Evolutionary conservation across 1,140 invertebrate species (phyloP).

Genomic region (Rhynchophorus ferrugineus): DNA sequence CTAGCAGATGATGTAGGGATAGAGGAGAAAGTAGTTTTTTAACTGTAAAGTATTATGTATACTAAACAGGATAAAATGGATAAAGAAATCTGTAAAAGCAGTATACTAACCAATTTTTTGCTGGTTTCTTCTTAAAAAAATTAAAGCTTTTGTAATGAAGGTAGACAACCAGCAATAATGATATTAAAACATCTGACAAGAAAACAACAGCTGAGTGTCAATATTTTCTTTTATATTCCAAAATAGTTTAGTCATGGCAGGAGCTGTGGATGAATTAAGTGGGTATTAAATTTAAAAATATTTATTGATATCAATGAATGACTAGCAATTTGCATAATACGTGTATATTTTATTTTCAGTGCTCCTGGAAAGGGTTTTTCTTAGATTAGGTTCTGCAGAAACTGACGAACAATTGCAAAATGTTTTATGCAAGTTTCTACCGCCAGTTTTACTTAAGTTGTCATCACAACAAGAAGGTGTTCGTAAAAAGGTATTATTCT

Average conservation of each 20-base stretch:
- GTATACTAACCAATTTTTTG: too few species aligned
- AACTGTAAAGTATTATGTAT: too few species aligned
- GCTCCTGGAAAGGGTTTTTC: conserved; percentile 80
- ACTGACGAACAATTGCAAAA: conserved; percentile 81
- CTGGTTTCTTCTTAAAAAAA: too few species aligned
- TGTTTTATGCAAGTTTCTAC: conserved; percentile 75
- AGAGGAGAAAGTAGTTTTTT: too few species aligned
- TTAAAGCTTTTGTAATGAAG: too few species aligned
- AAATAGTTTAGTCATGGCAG: conserved; percentile 40
- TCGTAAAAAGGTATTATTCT: conserved; percentile 59
- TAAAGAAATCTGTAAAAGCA: too few species aligned
- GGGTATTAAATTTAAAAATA: conserved; percentile 33
- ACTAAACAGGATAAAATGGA: too few species aligned
- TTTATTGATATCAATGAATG: not conserved
- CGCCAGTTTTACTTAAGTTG: conserved; percentile 83
- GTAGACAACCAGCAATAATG: too few species aligned
- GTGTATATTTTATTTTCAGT: conserved; percentile 45
- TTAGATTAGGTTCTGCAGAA: conserved; percentile 79
- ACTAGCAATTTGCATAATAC: not conserved
- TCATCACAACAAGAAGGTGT: conserved; percentile 80
- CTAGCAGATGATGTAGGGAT: too few species aligned
- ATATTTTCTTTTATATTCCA: not conserved
- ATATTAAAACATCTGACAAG: too few species aligned
- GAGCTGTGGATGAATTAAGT: conserved; percentile 47
- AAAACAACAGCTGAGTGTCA: conserved; percentile 4